Percentiles rank a stretch among this genome's conserved stretches.
phyloP scores from a whole-genome alignment of 2,888 invertebrate species.

The Tridacna crocea region DNA sequence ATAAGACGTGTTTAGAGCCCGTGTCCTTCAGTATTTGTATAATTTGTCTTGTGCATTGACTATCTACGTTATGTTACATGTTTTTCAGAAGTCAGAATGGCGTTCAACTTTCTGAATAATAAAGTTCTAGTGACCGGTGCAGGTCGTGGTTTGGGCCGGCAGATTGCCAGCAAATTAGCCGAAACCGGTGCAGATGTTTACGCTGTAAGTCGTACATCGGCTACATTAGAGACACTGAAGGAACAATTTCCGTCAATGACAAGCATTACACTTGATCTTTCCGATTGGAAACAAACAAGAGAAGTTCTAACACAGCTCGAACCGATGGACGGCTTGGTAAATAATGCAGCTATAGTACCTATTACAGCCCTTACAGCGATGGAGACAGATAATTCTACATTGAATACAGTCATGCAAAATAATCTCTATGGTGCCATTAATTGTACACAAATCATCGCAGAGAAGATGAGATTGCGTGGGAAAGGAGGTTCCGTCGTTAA shows the following conservation, averaged over 20 bases:
- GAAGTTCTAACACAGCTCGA: constrained; percentile 87
- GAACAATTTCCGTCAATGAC: constrained; percentile 58
- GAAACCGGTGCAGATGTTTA: constrained; percentile 90
- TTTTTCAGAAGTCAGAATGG: constrained; percentile 3
- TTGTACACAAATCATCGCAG: constrained; percentile 90
- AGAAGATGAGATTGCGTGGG: constrained; percentile 89
- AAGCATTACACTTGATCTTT: constrained; percentile 88
- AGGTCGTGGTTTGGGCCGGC: constrained; percentile 93
- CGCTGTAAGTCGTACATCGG: constrained; percentile 89
- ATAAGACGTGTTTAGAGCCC: neutral
- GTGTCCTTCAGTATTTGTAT: neutral
- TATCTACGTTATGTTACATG: neutral
- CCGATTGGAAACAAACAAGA: constrained; percentile 90
- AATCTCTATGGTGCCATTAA: constrained; percentile 94
- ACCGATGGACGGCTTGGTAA: constrained; percentile 92
- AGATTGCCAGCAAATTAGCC: constrained; percentile 89
- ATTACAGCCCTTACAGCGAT: constrained; percentile 88
- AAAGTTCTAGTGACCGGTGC: constrained; percentile 94
- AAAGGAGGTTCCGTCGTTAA: constrained; percentile 93
- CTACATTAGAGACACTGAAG: constrained; percentile 88
- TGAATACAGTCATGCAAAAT: constrained; percentile 87
- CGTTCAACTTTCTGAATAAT: constrained; percentile 86
- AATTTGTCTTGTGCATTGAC: neutral
- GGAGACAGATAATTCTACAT: neutral
- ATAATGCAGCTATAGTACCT: constrained; percentile 93